Conservation (phyloP, 2,888 invertebrate species). For the Monochamus alternatus region DNA sequence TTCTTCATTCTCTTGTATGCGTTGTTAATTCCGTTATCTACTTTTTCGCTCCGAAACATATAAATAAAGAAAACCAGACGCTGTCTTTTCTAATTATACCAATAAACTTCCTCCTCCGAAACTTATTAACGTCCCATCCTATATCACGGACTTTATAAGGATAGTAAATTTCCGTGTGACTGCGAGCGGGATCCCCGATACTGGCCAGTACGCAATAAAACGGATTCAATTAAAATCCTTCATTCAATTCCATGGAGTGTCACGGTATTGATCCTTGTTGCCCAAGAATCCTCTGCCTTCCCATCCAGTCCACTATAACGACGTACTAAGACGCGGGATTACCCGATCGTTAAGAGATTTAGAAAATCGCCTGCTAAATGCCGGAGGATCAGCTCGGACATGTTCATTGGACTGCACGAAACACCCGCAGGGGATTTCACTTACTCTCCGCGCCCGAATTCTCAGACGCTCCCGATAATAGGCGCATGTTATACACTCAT, state of each 20-base stretch:
- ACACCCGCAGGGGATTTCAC: conserved; percentile 37
- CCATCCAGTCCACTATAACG: conserved; percentile 50
- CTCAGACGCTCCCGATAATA: conserved; percentile 39
- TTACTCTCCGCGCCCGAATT: conserved; percentile 32
- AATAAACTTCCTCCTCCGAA: conserved; percentile 11
- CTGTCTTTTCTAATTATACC: conserved; percentile 7
- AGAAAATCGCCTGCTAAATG: conserved; percentile 67
- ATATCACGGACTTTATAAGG: conserved; percentile 25
- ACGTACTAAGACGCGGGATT: conserved; percentile 62
- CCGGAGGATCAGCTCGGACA: conserved; percentile 66
- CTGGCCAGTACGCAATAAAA: conserved; percentile 40
- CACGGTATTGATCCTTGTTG: conserved; percentile 50
- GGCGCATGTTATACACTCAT: conserved; percentile 40
- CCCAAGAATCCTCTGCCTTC: conserved; percentile 39
- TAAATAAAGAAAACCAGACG: not conserved
- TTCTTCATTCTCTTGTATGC: not conserved
- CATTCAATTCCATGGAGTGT: conserved; percentile 41
- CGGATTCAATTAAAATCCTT: conserved; percentile 49
- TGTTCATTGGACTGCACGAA: conserved; percentile 58
- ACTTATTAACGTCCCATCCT: conserved; percentile 6
- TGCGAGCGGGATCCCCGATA: conserved; percentile 16
- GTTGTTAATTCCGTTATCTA: not conserved
- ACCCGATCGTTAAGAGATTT: conserved; percentile 67
- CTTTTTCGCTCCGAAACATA: not conserved
- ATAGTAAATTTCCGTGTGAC: conserved; percentile 17